Percentiles rank a stretch among this genome's conserved stretches.
Evolutionary conservation across 1,140 invertebrate genomes (phyloP).

Genomic region (Drosophila melanica): DNA sequence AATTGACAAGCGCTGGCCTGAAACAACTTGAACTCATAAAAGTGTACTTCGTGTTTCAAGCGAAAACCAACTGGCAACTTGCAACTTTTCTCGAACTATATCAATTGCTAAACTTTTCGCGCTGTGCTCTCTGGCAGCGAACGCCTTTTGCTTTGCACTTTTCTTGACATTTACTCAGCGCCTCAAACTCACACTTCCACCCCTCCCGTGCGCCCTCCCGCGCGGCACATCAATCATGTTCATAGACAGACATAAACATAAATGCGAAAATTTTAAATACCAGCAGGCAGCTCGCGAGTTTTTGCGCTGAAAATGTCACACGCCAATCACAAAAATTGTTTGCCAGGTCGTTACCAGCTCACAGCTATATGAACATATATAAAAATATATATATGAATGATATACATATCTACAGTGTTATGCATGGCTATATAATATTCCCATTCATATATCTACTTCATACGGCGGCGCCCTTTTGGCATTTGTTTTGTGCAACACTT

Average conservation of each 20-base stretch:
- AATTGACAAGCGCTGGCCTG: no score
- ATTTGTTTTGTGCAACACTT: constrained; percentile 39
- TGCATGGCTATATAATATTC: constrained; percentile 7
- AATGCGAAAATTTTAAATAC: constrained; percentile 63
- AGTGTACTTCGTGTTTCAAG: no score
- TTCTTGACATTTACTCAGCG: constrained; percentile 27
- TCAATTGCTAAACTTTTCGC: constrained; percentile 10
- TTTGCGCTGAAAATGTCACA: constrained; percentile 68
- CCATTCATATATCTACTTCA: constrained; percentile 24
- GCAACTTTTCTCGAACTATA: neutral
- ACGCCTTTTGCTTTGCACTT: constrained; percentile 1
- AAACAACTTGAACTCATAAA: no score
- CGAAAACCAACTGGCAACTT: neutral
- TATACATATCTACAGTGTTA: constrained; percentile 1
- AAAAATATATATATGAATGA: neutral
- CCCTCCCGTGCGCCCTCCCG: neutral
- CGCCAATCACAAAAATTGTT: constrained; percentile 73
- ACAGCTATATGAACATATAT: neutral
- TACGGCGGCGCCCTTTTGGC: constrained; percentile 15
- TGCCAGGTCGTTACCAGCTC: constrained; percentile 40
- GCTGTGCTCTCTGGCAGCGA: neutral
- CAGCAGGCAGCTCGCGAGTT: constrained; percentile 17
- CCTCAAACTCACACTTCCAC: neutral
- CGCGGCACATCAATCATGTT: constrained; percentile 67
- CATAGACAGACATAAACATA: constrained; percentile 48